Percentiles rank a stretch among this genome's conserved stretches.
phyloP scores from a whole-genome alignment of 2,113 vertebrate species.

The Nesoenas mayeri region DNA sequence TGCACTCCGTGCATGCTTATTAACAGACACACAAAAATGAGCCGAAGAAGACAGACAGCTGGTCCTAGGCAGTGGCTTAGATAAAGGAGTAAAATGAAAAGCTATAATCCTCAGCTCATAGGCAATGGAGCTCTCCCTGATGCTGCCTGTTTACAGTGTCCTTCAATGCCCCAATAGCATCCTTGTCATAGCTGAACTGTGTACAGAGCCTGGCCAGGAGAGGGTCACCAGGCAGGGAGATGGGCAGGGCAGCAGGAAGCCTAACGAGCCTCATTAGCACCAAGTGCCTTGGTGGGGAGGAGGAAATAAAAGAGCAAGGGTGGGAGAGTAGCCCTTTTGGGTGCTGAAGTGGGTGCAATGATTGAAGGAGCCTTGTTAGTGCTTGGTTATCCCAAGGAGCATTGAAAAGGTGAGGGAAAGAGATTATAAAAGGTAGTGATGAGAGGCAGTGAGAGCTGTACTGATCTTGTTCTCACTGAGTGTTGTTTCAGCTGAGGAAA shows the following conservation, averaged over 20 bases:
- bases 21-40: background rate
- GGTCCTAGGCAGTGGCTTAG: background rate
- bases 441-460: background rate
- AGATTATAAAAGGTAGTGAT: background rate
- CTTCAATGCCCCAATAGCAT: background rate
- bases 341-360: background rate
- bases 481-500: background rate
- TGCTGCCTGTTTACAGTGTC: background rate
- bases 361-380: background rate
- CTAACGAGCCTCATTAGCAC: background rate
- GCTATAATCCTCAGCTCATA: background rate
- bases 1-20: background rate
- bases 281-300: background rate
- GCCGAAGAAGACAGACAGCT: background rate
- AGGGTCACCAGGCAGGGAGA: background rate
- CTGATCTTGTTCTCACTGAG: background rate
- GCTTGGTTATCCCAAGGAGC: background rate
- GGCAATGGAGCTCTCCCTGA: background rate
- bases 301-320: background rate
- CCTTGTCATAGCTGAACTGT: background rate
- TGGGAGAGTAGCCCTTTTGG: background rate
- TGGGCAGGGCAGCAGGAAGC: background rate
- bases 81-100: background rate
- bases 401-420: background rate
- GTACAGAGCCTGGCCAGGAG: background rate